A percentile compares a stretch with the other conserved stretches of the same genome.
Evolutionary conservation across 2,113 vertebrate species (phyloP).

Genomic region (Scolopax mira): DNA sequence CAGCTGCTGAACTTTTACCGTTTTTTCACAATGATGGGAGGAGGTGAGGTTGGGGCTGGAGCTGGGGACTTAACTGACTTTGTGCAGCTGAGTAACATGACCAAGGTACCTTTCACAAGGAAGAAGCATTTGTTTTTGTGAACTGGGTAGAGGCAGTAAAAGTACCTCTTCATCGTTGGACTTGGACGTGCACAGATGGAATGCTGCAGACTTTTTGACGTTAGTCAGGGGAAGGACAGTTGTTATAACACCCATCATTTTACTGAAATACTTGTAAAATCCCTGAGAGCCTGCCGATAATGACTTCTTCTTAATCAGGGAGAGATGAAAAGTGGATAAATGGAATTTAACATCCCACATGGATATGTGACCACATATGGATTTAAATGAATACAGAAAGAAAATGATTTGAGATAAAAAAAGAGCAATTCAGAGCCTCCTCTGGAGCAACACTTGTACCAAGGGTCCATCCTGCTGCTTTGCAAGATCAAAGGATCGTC

Average conservation of each 20-base stretch:
- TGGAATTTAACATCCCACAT: not conserved
- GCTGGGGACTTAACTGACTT: rapidly evolving
- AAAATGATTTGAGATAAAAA: not conserved
- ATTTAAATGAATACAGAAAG: not conserved
- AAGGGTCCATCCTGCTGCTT: not conserved
- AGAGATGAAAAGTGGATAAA: not conserved
- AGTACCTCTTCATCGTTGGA: not conserved
- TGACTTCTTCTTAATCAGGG: not conserved
- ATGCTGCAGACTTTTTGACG: not conserved
- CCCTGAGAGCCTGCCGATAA: not conserved
- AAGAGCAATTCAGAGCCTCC: not conserved
- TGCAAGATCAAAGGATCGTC: not conserved
- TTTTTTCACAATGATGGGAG: not conserved
- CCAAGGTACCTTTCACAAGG: rapidly evolving
- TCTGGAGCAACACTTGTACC: not conserved
- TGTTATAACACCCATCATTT: not conserved
- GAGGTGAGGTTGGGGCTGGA: not conserved
- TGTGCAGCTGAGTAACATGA: not conserved
- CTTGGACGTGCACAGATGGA: rapidly evolving
- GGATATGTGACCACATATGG: not conserved
- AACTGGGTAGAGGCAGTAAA: not conserved
- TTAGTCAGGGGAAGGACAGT: not conserved
- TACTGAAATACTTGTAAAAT: not conserved
- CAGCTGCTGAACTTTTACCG: not conserved
- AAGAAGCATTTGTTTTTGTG: not conserved